These are phyloP conservation scores for Dendrophyllia cribrosa DNA, from an alignment of 64 coral and sea anemone genomes.

Conservation along the genomic window DNA sequence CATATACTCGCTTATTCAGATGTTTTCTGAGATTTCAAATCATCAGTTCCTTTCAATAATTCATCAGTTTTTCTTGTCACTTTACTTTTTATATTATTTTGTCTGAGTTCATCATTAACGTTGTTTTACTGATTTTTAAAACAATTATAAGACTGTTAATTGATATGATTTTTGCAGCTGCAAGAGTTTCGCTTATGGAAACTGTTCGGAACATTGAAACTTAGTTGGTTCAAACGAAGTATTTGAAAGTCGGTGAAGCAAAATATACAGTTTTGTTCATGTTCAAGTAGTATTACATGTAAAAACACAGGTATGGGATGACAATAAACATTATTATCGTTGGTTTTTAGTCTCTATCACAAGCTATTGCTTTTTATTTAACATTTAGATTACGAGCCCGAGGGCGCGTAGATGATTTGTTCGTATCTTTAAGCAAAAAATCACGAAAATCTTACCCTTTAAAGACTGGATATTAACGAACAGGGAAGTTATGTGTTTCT, in stretches of 20 bases:
- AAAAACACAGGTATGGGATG: background rate
- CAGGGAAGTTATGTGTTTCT: no score
- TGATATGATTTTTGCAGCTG: slow-evolving; percentile 24
- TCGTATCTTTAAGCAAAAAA: slow-evolving; percentile 3
- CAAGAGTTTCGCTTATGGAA: slow-evolving; percentile 8
- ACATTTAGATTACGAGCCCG: background rate
- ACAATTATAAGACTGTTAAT: slow-evolving; percentile 9
- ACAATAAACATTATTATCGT: background rate
- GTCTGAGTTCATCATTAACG: slow-evolving; percentile 31
- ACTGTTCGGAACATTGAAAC: slow-evolving; percentile 21
- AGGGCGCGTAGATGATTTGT: background rate
- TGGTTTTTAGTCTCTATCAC: background rate
- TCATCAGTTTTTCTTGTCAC: slow-evolving; percentile 17
- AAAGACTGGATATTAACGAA: background rate
- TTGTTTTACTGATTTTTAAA: slow-evolving; percentile 24
- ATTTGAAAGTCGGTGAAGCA: slow-evolving; percentile 18
- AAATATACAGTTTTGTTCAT: background rate
- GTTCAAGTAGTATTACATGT: slow-evolving; percentile 3
- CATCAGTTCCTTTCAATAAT: slow-evolving; percentile 28
- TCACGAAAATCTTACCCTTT: slow-evolving; percentile 9
- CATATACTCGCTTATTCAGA: slow-evolving; percentile 29
- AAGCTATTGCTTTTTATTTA: background rate
- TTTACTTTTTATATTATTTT: slow-evolving; percentile 25
- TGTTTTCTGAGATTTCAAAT: slow-evolving; percentile 14
- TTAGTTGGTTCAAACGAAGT: slow-evolving; percentile 9